Evolutionary conservation across 2,888 invertebrate genomes (phyloP).

Genomic region (Chesias legatella): DNA sequence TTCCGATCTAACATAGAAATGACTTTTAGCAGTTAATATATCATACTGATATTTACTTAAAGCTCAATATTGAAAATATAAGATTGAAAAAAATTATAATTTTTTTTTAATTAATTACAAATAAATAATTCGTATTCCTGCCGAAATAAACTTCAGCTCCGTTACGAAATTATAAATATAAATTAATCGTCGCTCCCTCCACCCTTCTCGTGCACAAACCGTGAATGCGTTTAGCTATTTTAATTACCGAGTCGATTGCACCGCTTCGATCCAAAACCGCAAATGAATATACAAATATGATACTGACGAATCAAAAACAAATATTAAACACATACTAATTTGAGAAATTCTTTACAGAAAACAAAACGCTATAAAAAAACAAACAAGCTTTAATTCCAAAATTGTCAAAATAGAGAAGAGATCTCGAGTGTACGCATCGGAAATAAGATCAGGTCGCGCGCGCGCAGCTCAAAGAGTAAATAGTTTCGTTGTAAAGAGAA

Average conservation of each 20-base stretch:
- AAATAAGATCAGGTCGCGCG: slow-evolving; percentile 24
- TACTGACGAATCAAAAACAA: slow-evolving; percentile 9
- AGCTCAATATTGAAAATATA: no score
- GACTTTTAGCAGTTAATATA: no score
- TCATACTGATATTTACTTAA: no score
- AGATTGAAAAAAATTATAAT: no score
- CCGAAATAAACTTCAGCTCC: slow-evolving; percentile 27
- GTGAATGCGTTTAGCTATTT: slow-evolving; percentile 32
- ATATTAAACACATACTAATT: slow-evolving; percentile 25
- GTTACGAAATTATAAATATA: slow-evolving; percentile 31
- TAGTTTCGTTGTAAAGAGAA: slow-evolving; percentile 36
- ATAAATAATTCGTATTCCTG: no score
- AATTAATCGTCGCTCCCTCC: slow-evolving; percentile 29
- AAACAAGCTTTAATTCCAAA: slow-evolving; percentile 46
- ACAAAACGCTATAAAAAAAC: slow-evolving; percentile 40
- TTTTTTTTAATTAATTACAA: no score
- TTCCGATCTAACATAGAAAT: no score
- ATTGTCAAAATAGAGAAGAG: slow-evolving; percentile 21
- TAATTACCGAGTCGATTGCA: slow-evolving; percentile 34
- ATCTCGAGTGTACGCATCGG: slow-evolving; percentile 23
- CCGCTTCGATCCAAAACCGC: slow-evolving; percentile 38
- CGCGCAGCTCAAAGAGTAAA: slow-evolving; percentile 30
- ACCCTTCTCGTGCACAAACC: slow-evolving; percentile 38
- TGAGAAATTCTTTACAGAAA: slow-evolving; percentile 40
- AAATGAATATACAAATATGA: slow-evolving; percentile 8